A percentile compares a stretch with the other conserved stretches of the same genome.
Conservation (phyloP, 1,140 invertebrate genomes). For the Meloidogyne floridensis region DNA sequence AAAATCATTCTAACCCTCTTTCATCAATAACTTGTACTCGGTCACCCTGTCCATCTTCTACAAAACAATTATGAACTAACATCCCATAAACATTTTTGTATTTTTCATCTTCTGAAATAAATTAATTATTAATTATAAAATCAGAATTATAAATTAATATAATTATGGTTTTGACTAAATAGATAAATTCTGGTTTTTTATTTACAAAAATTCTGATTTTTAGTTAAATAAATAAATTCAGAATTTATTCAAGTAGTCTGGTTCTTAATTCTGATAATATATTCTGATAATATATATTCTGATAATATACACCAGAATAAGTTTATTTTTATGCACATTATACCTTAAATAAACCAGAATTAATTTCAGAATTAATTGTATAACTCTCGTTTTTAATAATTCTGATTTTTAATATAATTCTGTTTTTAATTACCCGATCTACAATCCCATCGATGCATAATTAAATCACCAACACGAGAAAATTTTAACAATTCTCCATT, state of each 20-base stretch:
- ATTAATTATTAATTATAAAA: background rate
- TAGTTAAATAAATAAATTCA: no score
- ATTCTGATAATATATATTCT: no score
- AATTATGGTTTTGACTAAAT: no score
- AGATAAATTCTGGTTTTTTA: no score
- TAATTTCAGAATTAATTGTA: background rate
- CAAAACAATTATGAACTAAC: slow-evolving; percentile 61
- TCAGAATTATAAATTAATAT: no score
- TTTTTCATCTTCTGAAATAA: slow-evolving; percentile 16
- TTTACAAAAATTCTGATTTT: no score
- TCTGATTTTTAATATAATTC: background rate
- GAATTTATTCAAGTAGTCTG: no score
- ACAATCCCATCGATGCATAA: slow-evolving; percentile 64
- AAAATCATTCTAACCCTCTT: slow-evolving; percentile 43
- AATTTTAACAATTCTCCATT: slow-evolving; percentile 60
- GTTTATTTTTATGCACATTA: no score
- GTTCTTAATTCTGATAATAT: no score
- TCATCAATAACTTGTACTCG: slow-evolving; percentile 59
- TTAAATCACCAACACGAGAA: slow-evolving; percentile 61
- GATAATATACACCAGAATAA: no score
- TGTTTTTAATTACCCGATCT: slow-evolving; percentile 47
- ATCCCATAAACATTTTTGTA: slow-evolving; percentile 58
- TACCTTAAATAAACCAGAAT: no score
- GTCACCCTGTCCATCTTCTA: slow-evolving; percentile 65
- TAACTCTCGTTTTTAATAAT: background rate